Percentiles rank a stretch among this genome's conserved stretches.
Conservation (phyloP, 2,113 vertebrate genomes). For the Cricetomys ansorgei region DNA sequence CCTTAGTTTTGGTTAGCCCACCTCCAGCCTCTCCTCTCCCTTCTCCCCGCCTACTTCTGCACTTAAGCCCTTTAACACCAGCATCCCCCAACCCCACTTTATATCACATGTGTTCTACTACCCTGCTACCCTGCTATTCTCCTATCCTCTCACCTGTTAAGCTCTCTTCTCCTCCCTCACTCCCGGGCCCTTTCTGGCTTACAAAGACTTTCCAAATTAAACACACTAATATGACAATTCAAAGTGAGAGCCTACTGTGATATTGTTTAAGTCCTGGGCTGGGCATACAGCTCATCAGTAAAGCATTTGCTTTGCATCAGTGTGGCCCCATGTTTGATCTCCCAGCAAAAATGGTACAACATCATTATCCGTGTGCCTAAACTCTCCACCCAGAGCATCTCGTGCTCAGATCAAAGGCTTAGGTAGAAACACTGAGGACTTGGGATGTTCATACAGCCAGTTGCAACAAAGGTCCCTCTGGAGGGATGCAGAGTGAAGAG, state of each 20-base stretch:
- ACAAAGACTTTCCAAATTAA: background rate
- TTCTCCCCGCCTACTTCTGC: too few species aligned
- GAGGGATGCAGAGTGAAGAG: too few species aligned
- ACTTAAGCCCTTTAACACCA: background rate
- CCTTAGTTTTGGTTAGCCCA: background rate
- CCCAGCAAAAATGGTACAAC: background rate
- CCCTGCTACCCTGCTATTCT: too few species aligned
- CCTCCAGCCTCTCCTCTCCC: background rate
- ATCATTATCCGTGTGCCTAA: too few species aligned
- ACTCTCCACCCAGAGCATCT: background rate
- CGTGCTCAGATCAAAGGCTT: background rate
- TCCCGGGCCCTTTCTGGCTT: background rate
- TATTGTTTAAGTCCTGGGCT: background rate
- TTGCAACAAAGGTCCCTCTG: too few species aligned
- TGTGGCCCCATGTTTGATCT: background rate
- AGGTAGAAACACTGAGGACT: background rate
- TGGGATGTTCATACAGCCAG: too few species aligned
- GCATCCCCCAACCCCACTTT: background rate
- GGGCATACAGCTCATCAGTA: background rate
- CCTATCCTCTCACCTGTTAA: background rate
- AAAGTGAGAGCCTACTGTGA: background rate
- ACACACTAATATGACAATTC: background rate
- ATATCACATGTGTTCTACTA: too few species aligned
- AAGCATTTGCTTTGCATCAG: background rate
- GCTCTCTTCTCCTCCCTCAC: background rate